Conservation (phyloP, 2,797 vertebrate species). For the Tympanoctomys barrerae region DNA sequence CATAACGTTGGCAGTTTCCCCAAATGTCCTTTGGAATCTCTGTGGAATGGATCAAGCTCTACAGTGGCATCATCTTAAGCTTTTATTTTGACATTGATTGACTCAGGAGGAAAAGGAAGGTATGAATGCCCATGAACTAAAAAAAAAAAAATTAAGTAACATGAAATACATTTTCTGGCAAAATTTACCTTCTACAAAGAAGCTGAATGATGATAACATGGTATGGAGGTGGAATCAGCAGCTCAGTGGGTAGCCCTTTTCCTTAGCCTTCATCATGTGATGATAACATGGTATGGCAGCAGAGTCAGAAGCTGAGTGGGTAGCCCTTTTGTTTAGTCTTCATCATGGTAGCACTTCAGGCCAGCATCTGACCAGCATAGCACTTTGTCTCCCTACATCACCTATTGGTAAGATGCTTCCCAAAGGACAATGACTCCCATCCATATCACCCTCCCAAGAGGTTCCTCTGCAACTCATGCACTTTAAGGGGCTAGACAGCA, state of each 20-base stretch:
- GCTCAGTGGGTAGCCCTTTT: constrained; percentile 69
- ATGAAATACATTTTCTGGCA: constrained; percentile 71
- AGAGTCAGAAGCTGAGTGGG: constrained; percentile 72
- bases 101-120: background rate
- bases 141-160: constrained; percentile 24
- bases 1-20: background rate
- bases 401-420: constrained; percentile 70
- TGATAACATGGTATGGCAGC: constrained; percentile 70
- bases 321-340: constrained; percentile 51
- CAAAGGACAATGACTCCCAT: constrained; percentile 52
- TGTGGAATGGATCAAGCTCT: background rate
- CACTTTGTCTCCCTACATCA: constrained; percentile 58
- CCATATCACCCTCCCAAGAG: constrained; percentile 71
- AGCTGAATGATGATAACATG: constrained; percentile 66
- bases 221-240: constrained; percentile 59
- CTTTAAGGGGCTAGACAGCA: constrained; percentile 60
- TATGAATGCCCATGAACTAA: background rate
- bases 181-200: constrained; percentile 34
- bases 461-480: constrained; percentile 65
- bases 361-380: constrained; percentile 71
- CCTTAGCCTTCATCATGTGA: constrained; percentile 49
- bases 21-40: background rate
- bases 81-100: constrained; percentile 47
- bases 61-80: background rate
- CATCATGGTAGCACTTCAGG: constrained; percentile 45